Conservation (phyloP, 2,888 invertebrate species). For the Rugalucina vietnamica region DNA sequence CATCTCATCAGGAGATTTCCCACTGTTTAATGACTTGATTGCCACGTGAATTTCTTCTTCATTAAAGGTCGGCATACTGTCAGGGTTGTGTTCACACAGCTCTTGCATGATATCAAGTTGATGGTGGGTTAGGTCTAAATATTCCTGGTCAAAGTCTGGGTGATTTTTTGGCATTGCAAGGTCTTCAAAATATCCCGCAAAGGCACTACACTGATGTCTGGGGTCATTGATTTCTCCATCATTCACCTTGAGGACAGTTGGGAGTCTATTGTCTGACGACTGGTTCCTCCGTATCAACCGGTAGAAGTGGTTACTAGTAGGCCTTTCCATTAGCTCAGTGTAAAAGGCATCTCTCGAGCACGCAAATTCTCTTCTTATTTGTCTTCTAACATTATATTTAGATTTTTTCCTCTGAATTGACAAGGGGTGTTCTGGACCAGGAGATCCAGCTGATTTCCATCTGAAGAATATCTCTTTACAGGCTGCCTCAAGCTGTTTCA, state of each 20-base stretch:
- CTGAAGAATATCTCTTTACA: background rate
- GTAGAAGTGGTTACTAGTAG: background rate
- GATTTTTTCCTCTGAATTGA: background rate
- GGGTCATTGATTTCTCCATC: background rate
- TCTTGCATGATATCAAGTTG: background rate
- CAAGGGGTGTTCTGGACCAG: background rate
- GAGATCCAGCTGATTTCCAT: background rate
- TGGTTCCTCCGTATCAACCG: background rate
- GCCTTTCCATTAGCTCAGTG: background rate
- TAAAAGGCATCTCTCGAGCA: background rate
- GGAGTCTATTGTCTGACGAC: background rate
- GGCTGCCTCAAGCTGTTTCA: background rate
- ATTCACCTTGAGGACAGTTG: background rate
- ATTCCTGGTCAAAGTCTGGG: background rate
- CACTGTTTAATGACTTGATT: no score
- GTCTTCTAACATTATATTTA: background rate
- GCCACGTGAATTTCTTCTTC: background rate
- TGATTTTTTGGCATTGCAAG: background rate
- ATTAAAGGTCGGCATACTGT: background rate
- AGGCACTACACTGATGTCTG: background rate
- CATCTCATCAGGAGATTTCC: background rate
- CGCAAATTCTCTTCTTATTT: constrained; percentile 1
- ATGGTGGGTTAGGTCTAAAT: background rate
- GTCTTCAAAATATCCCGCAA: background rate
- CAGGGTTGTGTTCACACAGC: background rate